These are phyloP conservation scores for Recurvirostra avosetta DNA, from an alignment of 2,113 vertebrate genomes.

Conservation along the genomic window DNA sequence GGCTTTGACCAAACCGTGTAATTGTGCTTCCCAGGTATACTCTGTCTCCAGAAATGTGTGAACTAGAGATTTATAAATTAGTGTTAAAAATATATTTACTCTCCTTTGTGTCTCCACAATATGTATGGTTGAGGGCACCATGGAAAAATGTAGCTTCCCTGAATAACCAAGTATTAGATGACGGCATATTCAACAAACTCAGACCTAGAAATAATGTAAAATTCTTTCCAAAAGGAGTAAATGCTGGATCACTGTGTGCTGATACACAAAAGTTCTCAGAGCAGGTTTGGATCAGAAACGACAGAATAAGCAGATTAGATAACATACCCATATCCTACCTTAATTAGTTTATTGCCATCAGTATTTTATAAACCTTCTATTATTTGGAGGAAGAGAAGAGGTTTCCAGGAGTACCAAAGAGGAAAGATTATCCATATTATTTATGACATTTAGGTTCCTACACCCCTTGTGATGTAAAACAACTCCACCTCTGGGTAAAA, in stretches of 20 bases:
- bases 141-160: neutral
- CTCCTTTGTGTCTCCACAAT: neutral
- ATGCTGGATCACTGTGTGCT: neutral
- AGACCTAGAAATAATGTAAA: neutral
- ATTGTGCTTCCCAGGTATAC: neutral
- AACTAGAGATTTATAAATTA: neutral
- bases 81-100: neutral
- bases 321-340: neutral
- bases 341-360: neutral
- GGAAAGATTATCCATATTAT: neutral
- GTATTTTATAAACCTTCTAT: neutral
- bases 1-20: neutral
- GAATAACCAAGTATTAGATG: neutral
- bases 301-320: neutral
- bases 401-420: neutral
- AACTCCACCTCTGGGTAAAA: slow-evolving; percentile 19
- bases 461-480: neutral
- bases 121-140: neutral
- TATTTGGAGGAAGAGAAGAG: neutral
- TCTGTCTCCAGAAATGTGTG: neutral
- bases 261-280: neutral
- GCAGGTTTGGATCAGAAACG: neutral
- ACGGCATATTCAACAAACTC: neutral
- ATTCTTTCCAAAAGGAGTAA: neutral
- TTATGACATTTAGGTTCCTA: neutral